Base-by-base conservation (phyloP, 2,113 vertebrate species). In the Dendrocopos noguchii region DNA sequence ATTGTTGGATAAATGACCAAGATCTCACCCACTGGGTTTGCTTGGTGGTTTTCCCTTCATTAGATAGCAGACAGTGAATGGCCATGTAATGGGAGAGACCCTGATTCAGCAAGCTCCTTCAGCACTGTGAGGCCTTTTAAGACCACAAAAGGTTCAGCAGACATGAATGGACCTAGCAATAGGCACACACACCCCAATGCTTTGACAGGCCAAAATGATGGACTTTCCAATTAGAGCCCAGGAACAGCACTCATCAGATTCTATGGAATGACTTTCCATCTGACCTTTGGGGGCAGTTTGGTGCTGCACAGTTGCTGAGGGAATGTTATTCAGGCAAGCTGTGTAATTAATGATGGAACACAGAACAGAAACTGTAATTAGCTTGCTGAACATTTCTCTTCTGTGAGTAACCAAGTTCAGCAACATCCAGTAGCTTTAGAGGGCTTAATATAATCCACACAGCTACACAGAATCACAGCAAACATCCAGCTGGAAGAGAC, bases 281-380 rank as follows among this genome's bases (percentile, higher is more conserved):
- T 79, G 86, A 92, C 92, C 84, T 94, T 90, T 86, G 88, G 39
- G 80, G 61, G 53, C 55, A 52, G 74, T 87, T 86, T 66, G n/a
- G 46, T 87, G 85, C 66, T 84, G 44, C 39, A 46, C 4, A 3
- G n/a, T 57, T 39, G 10, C 80, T 79, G 67, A 79, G 78, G 50
- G 55, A 67, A 56, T 11, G 16, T 47, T 88, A 42, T 63, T 74
- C 3, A 1, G 29, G 53, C 50, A 90, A 88, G 60, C 44, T 78
- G 42, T n/a, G 73, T 60, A 83, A 93, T 68, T 36, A 77, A 88
- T 70, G 82, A 21, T 76, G 67, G 33, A 57, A 67, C 53, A 47
- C 29, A 15, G 70, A 73, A 75, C 3, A 78, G 80, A 85, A 93
- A 78, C 9, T 44, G 5, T 44, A 84, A 93, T 94, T 93, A 91